phyloP scores from a whole-genome alignment of 2,888 invertebrate genomes.

The Eristalis pertinax region DNA sequence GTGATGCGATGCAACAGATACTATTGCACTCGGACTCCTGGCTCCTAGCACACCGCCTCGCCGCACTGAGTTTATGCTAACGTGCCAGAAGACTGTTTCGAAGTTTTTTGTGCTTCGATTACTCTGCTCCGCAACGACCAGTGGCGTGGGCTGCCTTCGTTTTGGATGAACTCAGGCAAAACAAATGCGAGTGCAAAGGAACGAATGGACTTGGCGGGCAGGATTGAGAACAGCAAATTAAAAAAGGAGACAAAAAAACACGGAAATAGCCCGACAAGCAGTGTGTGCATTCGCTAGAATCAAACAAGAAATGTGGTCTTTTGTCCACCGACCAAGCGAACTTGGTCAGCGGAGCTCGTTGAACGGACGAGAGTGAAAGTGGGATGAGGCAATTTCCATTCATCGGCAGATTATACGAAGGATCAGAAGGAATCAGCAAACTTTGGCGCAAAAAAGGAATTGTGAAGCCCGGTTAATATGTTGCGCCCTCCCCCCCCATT shows the following conservation, averaged over 20 bases:
- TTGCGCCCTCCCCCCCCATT: background rate
- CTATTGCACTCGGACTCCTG: conserved; percentile 9
- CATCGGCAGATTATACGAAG: conserved; percentile 43
- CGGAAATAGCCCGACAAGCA: background rate
- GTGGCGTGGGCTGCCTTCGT: conserved; percentile 12
- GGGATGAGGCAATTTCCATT: conserved; percentile 45
- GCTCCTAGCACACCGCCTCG: background rate
- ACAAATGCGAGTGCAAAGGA: conserved; percentile 14
- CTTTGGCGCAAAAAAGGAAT: background rate
- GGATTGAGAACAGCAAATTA: background rate
- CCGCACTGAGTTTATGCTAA: conserved; percentile 32
- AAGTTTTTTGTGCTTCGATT: conserved; percentile 26
- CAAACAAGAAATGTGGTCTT: conserved; percentile 46
- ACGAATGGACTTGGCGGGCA: background rate
- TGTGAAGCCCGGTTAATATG: conserved; percentile 5
- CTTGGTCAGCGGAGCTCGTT: conserved; percentile 33
- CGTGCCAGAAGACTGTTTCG: conserved; percentile 18
- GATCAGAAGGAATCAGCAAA: conserved; percentile 25
- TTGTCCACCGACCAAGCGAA: conserved; percentile 19
- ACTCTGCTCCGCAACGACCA: background rate
- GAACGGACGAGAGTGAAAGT: background rate
- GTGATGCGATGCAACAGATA: conserved; percentile 62
- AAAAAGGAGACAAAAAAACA: background rate
- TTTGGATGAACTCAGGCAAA: conserved; percentile 32
- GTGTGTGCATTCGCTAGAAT: conserved; percentile 18